Conservation (phyloP, 2,888 invertebrate species). For the Tipula helvola region DNA sequence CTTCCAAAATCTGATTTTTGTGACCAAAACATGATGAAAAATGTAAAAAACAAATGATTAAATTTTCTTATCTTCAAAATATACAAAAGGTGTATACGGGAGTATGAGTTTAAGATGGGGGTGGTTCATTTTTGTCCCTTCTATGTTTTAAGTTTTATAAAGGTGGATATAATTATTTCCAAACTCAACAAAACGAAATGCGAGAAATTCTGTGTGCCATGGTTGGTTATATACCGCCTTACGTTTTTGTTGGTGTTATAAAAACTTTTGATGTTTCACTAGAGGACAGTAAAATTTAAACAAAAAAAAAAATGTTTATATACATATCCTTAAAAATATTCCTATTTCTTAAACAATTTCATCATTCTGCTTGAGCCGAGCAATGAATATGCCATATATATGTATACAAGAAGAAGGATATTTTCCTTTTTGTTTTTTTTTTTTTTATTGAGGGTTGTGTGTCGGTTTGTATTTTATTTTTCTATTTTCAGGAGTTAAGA, state of each 20-base stretch:
- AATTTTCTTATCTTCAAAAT: not conserved
- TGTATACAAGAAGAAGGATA: not conserved
- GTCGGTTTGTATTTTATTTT: not conserved
- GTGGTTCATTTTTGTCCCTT: not conserved
- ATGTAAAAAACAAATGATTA: not conserved
- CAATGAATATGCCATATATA: not conserved
- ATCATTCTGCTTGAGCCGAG: not conserved
- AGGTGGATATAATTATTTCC: not conserved
- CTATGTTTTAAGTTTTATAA: not conserved
- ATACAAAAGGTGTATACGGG: not conserved
- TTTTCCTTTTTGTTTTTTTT: not conserved
- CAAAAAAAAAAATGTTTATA: not conserved
- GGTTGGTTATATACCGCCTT: not conserved
- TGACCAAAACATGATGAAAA: not conserved
- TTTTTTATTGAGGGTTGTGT: not conserved
- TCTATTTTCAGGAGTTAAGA: not conserved
- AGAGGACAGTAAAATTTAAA: constrained; percentile 8
- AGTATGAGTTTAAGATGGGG: not conserved
- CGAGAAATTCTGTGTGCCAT: not conserved
- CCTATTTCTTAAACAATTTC: not conserved
- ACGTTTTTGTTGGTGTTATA: not conserved
- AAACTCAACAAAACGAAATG: not conserved
- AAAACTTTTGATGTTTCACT: constrained; percentile 8
- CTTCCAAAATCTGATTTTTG: not conserved
- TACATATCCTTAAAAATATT: not conserved